These are phyloP conservation scores for Campylorhamphus procurvoides DNA, from an alignment of 2,113 vertebrate species.

Conservation along the genomic window DNA sequence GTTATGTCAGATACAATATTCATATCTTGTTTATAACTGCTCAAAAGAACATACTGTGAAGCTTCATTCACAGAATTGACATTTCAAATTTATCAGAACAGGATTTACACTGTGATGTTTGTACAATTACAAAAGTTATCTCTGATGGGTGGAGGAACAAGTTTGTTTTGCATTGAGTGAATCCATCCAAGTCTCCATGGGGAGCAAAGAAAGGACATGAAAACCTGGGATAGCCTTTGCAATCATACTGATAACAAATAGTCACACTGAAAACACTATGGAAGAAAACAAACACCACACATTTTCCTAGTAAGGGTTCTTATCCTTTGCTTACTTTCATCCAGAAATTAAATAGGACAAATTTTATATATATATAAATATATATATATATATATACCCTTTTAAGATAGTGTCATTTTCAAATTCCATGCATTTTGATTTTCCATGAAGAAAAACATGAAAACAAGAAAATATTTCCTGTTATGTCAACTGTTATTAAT, in stretches of 20 bases:
- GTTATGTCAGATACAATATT: slow-evolving; percentile 19
- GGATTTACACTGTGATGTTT: slow-evolving; percentile 10
- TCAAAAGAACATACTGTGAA: slow-evolving; percentile 42
- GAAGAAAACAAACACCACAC: background rate
- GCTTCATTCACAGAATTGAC: slow-evolving; percentile 40
- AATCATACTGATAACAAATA: background rate
- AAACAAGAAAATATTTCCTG: background rate
- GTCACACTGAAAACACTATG: background rate
- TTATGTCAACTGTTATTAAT: background rate
- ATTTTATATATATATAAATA: background rate
- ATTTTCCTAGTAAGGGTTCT: background rate
- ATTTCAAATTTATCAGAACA: slow-evolving; percentile 45
- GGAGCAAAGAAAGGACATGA: background rate
- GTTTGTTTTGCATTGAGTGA: slow-evolving; percentile 31
- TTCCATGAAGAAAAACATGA: background rate
- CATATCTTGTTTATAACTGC: background rate
- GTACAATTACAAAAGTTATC: slow-evolving; percentile 34
- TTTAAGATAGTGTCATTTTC: background rate
- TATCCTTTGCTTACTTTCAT: background rate
- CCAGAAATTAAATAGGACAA: background rate
- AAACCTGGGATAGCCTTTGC: slow-evolving; percentile 32
- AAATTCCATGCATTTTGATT: background rate
- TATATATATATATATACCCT: background rate
- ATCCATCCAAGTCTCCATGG: slow-evolving; percentile 15
- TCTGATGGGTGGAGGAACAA: slow-evolving; percentile 16